These are phyloP conservation scores for Epinephelus moara DNA, from an alignment of 2,113 vertebrate genomes.

Conservation along the genomic window DNA sequence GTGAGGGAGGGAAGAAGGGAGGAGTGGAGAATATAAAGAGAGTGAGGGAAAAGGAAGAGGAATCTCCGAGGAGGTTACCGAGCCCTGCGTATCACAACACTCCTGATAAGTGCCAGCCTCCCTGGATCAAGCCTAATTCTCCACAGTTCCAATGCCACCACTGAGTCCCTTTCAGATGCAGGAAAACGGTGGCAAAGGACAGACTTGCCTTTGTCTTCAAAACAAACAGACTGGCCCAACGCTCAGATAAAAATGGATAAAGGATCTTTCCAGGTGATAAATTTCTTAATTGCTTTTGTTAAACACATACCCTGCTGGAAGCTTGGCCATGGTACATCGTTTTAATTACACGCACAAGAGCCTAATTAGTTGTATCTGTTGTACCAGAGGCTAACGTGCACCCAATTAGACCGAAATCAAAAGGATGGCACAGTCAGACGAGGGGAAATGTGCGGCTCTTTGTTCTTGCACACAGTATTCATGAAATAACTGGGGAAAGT, in stretches of 20 bases:
- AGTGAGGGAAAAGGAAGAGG: slow-evolving; percentile 36
- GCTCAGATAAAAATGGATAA: slow-evolving; percentile 73
- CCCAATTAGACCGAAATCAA: slow-evolving; percentile 84
- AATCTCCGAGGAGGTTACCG: slow-evolving; percentile 65
- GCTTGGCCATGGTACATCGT: slow-evolving; percentile 77
- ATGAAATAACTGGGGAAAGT: slow-evolving; percentile 65
- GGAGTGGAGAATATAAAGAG: slow-evolving; percentile 69
- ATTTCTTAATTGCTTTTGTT: slow-evolving; percentile 81
- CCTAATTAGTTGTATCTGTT: slow-evolving; percentile 85
- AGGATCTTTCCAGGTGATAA: slow-evolving; percentile 83
- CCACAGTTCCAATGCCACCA: slow-evolving; percentile 51
- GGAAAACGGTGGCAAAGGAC: slow-evolving; percentile 38
- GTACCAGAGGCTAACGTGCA: slow-evolving; percentile 82
- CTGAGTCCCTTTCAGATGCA: slow-evolving; percentile 30
- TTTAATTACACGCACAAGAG: slow-evolving; percentile 84
- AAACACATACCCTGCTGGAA: slow-evolving; percentile 80
- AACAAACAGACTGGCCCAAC: slow-evolving; percentile 53
- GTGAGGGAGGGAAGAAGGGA: slow-evolving; percentile 56
- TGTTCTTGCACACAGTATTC: slow-evolving; percentile 65
- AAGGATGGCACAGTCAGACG: slow-evolving; percentile 68
- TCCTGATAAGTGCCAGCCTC: slow-evolving; percentile 70
- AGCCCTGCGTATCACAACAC: slow-evolving; percentile 71
- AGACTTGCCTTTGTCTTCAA: slow-evolving; percentile 55
- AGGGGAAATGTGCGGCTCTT: slow-evolving; percentile 37
- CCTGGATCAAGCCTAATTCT: slow-evolving; percentile 74